Evolutionary conservation across 2,888 invertebrate genomes (phyloP).

Genomic region (Zaprionus lineosus): DNA sequence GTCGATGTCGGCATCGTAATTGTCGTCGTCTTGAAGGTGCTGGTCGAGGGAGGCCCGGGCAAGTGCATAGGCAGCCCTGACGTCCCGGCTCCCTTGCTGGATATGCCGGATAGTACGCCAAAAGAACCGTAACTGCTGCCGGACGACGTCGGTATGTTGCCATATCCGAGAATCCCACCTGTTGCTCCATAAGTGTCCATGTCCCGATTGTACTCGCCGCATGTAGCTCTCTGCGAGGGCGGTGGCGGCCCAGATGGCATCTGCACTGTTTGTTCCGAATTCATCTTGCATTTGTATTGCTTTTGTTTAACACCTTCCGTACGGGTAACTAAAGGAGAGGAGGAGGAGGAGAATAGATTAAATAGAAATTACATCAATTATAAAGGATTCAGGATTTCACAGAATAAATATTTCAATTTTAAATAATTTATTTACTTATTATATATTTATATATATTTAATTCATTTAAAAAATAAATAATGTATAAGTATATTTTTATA

Average conservation of each 20-base stretch:
- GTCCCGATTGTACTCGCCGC: slow-evolving; percentile 49
- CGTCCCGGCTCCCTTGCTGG: slow-evolving; percentile 45
- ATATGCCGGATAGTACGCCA: slow-evolving; percentile 59
- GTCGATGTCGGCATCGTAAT: slow-evolving; percentile 32
- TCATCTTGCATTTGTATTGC: slow-evolving; percentile 69
- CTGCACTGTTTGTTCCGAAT: slow-evolving; percentile 59
- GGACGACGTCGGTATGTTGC: slow-evolving; percentile 42
- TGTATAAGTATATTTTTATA: too few relatives aligned
- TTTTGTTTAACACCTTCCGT: slow-evolving; percentile 41
- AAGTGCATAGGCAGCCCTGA: slow-evolving; percentile 43
- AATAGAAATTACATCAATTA: too few relatives aligned
- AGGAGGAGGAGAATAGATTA: too few relatives aligned
- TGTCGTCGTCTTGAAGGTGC: slow-evolving; percentile 47
- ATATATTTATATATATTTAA: too few relatives aligned
- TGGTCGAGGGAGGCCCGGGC: slow-evolving; percentile 48
- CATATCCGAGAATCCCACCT: slow-evolving; percentile 37
- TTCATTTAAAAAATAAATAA: too few relatives aligned
- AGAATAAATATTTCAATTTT: too few relatives aligned
- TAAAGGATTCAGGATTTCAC: too few relatives aligned
- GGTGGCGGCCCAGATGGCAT: slow-evolving; percentile 65
- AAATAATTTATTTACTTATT: too few relatives aligned
- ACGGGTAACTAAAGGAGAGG: slow-evolving; percentile 19
- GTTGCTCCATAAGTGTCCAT: slow-evolving; percentile 42
- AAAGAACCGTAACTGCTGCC: slow-evolving; percentile 66
- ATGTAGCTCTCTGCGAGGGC: slow-evolving; percentile 53